Conservation (phyloP, 2,797 vertebrate genomes). For the Trichosurus vulpecula region DNA sequence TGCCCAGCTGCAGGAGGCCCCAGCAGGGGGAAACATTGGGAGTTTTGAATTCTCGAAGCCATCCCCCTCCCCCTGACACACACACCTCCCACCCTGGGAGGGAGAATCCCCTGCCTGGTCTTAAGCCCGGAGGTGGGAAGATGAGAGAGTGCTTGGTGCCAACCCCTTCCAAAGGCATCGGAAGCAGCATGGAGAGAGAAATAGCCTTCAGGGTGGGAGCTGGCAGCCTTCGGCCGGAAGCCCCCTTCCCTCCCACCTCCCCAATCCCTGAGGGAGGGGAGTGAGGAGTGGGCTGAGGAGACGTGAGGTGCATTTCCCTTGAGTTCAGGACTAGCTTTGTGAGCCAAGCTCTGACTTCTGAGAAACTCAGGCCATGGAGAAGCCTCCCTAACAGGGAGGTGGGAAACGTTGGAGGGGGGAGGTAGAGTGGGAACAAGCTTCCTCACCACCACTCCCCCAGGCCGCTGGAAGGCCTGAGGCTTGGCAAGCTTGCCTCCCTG, state of each 20-base stretch:
- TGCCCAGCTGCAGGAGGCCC: neutral
- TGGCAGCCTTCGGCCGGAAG: neutral
- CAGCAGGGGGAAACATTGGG: neutral
- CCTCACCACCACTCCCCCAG: neutral
- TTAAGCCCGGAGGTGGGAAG: neutral
- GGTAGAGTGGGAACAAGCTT: constrained; percentile 25
- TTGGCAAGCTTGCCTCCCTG: neutral
- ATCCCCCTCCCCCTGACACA: neutral
- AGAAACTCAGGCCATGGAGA: neutral
- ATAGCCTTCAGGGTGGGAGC: constrained; percentile 11
- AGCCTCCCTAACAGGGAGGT: constrained; percentile 23
- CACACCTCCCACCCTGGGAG: neutral
- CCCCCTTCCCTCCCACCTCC: neutral
- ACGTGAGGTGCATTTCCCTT: neutral
- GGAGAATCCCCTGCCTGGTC: neutral
- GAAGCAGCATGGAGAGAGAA: neutral
- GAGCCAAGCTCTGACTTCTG: neutral
- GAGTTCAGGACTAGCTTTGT: neutral
- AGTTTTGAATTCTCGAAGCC: neutral
- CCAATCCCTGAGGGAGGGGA: neutral
- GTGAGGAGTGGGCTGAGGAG: neutral
- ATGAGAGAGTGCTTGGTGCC: neutral
- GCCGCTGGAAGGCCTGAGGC: neutral
- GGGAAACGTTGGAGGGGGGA: constrained; percentile 19
- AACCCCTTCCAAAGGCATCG: neutral